phyloP scores from a whole-genome alignment of 2,888 invertebrate species.

The Phalera bucephala region DNA sequence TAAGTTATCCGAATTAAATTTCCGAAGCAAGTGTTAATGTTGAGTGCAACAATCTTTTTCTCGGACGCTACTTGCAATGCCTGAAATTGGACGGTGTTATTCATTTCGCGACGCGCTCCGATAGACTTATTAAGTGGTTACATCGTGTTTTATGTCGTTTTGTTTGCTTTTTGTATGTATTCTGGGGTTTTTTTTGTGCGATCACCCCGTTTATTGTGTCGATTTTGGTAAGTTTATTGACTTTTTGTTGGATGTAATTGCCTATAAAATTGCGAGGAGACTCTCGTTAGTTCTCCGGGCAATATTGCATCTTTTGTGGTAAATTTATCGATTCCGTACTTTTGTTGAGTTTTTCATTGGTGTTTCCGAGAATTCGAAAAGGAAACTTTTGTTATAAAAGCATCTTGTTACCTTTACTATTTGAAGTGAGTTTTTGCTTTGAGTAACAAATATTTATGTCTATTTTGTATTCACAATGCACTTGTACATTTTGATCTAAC shows the following conservation, averaged over 20 bases:
- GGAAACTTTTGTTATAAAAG: background rate
- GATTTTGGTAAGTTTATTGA: conserved; percentile 5
- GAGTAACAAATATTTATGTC: no score
- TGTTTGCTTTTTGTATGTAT: conserved; percentile 29
- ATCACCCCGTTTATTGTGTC: conserved; percentile 2
- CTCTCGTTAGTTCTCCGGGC: background rate
- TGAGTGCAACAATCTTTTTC: conserved; percentile 68
- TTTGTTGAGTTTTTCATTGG: background rate
- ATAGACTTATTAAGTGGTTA: conserved; percentile 55
- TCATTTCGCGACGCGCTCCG: conserved; percentile 46
- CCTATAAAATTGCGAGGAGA: background rate
- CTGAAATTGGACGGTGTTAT: conserved; percentile 59
- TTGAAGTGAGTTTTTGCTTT: no score
- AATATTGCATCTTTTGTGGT: background rate
- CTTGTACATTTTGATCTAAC: no score
- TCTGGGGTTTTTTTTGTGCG: conserved; percentile 21
- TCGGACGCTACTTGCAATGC: conserved; percentile 48
- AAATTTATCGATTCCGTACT: background rate
- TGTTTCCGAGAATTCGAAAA: background rate
- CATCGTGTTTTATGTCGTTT: conserved; percentile 39
- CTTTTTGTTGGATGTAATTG: background rate
- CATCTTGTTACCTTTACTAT: conserved; percentile 3
- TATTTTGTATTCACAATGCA: no score
- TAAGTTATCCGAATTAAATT: conserved; percentile 54
- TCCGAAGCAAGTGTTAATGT: conserved; percentile 65